These are phyloP conservation scores for Globodera rostochiensis DNA, from an alignment of 1,140 invertebrate species.

Conservation along the genomic window DNA sequence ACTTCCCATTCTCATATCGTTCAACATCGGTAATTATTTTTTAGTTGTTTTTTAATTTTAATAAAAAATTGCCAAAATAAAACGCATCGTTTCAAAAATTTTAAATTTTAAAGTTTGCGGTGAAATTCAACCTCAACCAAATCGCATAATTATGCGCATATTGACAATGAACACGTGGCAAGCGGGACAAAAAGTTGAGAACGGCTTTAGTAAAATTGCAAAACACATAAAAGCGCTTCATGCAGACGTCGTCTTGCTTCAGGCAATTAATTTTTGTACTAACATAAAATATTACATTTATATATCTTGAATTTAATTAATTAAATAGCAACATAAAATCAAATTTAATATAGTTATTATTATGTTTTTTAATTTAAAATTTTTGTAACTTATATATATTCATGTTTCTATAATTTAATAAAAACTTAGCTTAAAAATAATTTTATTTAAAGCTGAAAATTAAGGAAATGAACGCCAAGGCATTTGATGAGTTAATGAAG, in stretches of 20 bases:
- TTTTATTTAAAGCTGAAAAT: constrained; percentile 23
- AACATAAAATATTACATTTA: too few relatives aligned
- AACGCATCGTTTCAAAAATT: background rate
- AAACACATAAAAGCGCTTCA: constrained; percentile 39
- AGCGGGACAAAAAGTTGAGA: constrained; percentile 23
- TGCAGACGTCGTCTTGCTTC: constrained; percentile 41
- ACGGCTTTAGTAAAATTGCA: constrained; percentile 40
- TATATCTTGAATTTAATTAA: too few relatives aligned
- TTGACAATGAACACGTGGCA: constrained; percentile 45
- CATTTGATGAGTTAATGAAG: constrained; percentile 8
- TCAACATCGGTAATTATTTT: background rate
- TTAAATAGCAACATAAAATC: too few relatives aligned
- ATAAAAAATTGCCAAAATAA: too few relatives aligned
- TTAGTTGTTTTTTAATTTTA: background rate
- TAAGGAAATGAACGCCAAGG: background rate
- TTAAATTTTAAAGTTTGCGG: background rate
- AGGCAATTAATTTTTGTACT: constrained; percentile 4
- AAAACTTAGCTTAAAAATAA: constrained; percentile 17
- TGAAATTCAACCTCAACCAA: background rate
- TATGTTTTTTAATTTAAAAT: constrained; percentile 6
- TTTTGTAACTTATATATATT: background rate
- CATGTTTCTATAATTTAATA: background rate
- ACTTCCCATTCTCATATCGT: background rate
- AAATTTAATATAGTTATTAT: too few relatives aligned
- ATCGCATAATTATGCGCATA: constrained; percentile 13